These are phyloP conservation scores for Hucho hucho DNA, from an alignment of 2,113 vertebrate species.

Conservation along the genomic window DNA sequence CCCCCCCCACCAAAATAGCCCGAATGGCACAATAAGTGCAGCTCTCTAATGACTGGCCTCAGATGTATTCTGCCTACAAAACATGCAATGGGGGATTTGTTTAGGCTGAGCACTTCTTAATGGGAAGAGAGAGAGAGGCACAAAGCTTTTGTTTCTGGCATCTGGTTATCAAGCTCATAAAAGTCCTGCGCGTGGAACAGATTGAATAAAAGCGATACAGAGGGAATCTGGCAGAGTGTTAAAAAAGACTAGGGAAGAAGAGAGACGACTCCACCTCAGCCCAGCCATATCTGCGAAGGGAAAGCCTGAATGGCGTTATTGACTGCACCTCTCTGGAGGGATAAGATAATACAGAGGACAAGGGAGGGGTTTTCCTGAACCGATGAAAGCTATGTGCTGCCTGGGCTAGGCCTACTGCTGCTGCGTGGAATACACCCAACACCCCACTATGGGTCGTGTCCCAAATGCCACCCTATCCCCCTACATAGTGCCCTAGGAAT, in stretches of 20 bases:
- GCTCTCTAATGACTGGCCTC: slow-evolving; percentile 10
- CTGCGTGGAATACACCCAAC: too few species aligned
- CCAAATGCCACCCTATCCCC: too few species aligned
- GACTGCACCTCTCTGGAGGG: background rate
- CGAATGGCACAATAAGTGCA: background rate
- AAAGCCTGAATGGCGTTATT: background rate
- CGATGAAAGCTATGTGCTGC: background rate
- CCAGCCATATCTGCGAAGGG: background rate
- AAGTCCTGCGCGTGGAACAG: background rate
- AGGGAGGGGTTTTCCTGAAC: background rate
- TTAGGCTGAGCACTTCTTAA: slow-evolving; percentile 22
- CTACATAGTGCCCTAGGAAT: too few species aligned
- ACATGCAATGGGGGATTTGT: slow-evolving; percentile 28
- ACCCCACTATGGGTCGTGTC: too few species aligned
- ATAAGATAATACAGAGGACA: background rate
- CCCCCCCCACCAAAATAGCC: slow-evolving; percentile 5
- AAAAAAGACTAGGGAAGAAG: background rate
- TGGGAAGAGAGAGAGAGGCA: background rate
- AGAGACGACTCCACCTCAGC: background rate
- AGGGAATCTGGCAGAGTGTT: background rate
- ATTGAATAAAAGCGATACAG: background rate
- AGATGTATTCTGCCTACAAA: slow-evolving; percentile 4
- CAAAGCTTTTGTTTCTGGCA: slow-evolving; percentile 24
- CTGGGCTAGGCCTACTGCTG: too few species aligned
- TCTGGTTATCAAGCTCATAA: slow-evolving; percentile 14